Evolutionary conservation across 2,888 invertebrate species (phyloP).

Genomic region (Leptinotarsa peninsularis): DNA sequence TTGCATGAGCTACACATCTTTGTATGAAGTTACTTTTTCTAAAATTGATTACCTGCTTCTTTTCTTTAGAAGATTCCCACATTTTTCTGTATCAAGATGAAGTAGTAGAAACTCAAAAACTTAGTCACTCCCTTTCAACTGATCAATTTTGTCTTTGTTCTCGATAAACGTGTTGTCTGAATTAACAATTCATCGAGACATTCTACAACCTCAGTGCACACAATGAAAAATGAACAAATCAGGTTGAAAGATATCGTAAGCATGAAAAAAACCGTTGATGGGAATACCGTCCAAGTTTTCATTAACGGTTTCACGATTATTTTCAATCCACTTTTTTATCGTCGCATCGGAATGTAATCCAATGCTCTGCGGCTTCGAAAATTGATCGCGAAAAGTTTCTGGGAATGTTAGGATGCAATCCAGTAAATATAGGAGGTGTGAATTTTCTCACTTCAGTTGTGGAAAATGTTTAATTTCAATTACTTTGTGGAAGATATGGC

Average conservation of each 20-base stretch:
- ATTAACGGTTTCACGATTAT: background rate
- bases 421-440: too few relatives aligned
- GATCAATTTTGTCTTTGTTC: too few relatives aligned
- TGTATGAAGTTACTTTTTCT: too few relatives aligned
- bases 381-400: background rate
- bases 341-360: background rate
- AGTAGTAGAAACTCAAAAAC: too few relatives aligned
- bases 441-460: too few relatives aligned
- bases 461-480: too few relatives aligned
- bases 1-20: too few relatives aligned
- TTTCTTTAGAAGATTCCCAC: too few relatives aligned
- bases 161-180: slow-evolving; percentile 45
- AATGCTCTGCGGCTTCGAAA: background rate
- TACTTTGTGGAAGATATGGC: too few relatives aligned
- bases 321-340: slow-evolving; percentile 7
- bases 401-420: background rate
- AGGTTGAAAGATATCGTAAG: slow-evolving; percentile 41
- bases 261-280: background rate
- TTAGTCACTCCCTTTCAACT: too few relatives aligned
- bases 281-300: background rate
- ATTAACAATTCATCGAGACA: slow-evolving; percentile 50
- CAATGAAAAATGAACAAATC: slow-evolving; percentile 48
- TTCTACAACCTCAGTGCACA: slow-evolving; percentile 36
- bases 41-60: too few relatives aligned
- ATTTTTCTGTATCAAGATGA: too few relatives aligned